These are phyloP conservation scores for Alligator mississippiensis DNA, from an alignment of 2,113 vertebrate genomes.

Conservation along the genomic window DNA sequence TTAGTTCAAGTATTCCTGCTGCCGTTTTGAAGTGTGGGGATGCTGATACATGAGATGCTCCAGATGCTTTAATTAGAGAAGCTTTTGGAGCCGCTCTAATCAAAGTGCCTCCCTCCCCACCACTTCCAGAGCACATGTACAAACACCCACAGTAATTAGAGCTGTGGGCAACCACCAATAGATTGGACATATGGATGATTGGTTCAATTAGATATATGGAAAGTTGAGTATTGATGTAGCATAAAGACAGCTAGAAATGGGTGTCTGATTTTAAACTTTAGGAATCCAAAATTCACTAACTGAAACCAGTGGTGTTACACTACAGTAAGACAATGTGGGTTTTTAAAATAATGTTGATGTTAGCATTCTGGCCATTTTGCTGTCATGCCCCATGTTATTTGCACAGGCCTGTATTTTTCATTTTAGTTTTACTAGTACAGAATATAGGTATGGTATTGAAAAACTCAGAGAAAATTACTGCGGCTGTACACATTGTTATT, in stretches of 20 bases:
- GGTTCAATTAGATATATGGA: neutral
- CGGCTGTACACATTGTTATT: conserved; percentile 43
- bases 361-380: neutral
- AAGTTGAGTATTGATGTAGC: neutral
- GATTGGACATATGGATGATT: conserved; percentile 5
- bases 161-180: neutral
- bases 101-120: too few relatives aligned
- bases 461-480: neutral
- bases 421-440: neutral
- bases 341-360: neutral
- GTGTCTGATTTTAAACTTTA: neutral
- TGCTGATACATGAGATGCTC: too few relatives aligned
- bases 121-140: too few relatives aligned
- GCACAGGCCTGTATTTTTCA: neutral
- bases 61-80: too few relatives aligned
- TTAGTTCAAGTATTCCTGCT: too few relatives aligned
- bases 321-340: too few relatives aligned
- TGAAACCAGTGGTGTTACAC: neutral
- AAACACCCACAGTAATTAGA: neutral
- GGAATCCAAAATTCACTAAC: neutral
- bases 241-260: neutral
- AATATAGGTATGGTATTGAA: neutral
- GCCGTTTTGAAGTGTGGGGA: too few relatives aligned
- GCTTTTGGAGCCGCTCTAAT: too few relatives aligned
- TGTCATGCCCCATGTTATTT: neutral